These are phyloP conservation scores for Mola mola DNA, from an alignment of 2,113 vertebrate species.

Conservation along the genomic window DNA sequence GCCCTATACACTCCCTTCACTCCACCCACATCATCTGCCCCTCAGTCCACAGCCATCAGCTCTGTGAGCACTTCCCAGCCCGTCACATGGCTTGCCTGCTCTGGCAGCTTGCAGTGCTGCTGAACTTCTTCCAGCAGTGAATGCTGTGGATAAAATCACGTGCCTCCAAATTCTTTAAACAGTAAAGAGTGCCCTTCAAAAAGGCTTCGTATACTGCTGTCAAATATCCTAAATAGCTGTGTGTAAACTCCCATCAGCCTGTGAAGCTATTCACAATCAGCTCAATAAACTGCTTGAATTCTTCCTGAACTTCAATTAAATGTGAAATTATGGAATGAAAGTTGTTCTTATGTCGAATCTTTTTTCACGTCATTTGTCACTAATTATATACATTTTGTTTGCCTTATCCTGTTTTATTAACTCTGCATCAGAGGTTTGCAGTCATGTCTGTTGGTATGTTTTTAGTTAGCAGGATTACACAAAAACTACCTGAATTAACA, in stretches of 20 bases:
- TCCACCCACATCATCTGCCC: conserved; percentile 56
- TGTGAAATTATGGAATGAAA: too few species aligned
- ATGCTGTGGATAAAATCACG: conserved; percentile 39
- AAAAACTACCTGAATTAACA: too few species aligned
- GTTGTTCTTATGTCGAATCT: too few species aligned
- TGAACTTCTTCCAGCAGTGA: conserved; percentile 55
- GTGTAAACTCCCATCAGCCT: background rate
- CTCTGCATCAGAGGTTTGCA: too few species aligned
- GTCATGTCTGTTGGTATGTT: too few species aligned
- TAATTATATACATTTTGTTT: too few species aligned
- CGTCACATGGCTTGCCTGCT: conserved; percentile 42
- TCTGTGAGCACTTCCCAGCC: conserved; percentile 42
- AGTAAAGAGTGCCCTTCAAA: conserved; percentile 22
- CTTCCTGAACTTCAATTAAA: too few species aligned
- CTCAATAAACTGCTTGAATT: too few species aligned
- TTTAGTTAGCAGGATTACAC: too few species aligned
- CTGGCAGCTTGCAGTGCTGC: conserved; percentile 48
- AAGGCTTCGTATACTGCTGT: background rate
- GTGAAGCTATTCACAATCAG: too few species aligned
- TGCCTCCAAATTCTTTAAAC: conserved; percentile 40
- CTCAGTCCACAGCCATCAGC: conserved; percentile 59
- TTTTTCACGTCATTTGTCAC: too few species aligned
- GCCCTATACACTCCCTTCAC: conserved; percentile 5
- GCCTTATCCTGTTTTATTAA: too few species aligned
- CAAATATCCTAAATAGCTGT: background rate